Evolutionary conservation across 2,113 vertebrate species (phyloP).

Genomic region (Phycodurus eques): DNA sequence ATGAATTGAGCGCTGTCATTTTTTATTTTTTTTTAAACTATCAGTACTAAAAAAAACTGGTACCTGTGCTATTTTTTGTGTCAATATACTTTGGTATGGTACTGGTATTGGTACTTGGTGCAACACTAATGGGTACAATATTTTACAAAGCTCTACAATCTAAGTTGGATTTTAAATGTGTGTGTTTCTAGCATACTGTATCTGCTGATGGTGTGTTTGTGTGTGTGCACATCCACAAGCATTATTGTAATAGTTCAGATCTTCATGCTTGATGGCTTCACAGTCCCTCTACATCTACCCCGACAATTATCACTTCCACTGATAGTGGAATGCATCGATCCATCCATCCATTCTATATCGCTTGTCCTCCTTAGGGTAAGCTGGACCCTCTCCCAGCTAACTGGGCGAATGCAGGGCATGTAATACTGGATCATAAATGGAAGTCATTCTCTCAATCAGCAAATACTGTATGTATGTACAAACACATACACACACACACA

Average conservation of each 20-base stretch:
- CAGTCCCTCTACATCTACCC: conserved; percentile 33
- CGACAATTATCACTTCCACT: conserved; percentile 55
- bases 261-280: conserved; percentile 19
- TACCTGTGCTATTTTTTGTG: neutral
- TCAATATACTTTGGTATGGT: neutral
- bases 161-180: neutral
- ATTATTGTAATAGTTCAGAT: conserved; percentile 1
- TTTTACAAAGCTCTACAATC: neutral
- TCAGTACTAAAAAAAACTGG: too few relatives aligned
- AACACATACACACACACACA: too few relatives aligned
- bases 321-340: neutral
- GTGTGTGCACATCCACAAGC: conserved; percentile 1
- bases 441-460: conserved; percentile 45
- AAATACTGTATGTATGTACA: conserved; percentile 10
- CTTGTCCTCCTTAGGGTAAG: neutral
- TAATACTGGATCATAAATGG: conserved; percentile 58
- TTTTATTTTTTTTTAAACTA: too few relatives aligned
- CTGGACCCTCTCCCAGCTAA: neutral
- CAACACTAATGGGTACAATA: neutral
- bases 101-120: too few relatives aligned
- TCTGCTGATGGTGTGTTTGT: neutral
- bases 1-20: neutral
- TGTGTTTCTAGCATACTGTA: neutral
- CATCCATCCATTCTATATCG: neutral
- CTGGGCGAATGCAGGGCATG: neutral